These are phyloP conservation scores for Ectemnius continuus DNA, from an alignment of 2,888 invertebrate genomes.

Conservation along the genomic window DNA sequence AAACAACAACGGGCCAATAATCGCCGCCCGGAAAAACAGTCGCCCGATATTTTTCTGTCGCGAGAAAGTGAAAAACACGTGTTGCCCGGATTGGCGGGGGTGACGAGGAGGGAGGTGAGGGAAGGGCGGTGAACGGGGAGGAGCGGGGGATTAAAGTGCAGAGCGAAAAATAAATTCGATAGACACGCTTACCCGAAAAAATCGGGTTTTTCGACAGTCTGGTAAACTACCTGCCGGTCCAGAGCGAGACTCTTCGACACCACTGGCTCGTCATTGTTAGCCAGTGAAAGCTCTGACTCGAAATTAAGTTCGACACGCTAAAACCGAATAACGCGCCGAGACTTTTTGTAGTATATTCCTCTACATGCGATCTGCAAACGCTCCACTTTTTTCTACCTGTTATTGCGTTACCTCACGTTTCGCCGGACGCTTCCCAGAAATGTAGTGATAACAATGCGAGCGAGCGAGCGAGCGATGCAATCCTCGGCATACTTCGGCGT, in stretches of 20 bases:
- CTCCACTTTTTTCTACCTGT: constrained; percentile 17
- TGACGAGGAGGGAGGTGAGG: no score
- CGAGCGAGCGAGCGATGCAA: constrained; percentile 15
- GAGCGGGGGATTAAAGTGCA: constrained; percentile 43
- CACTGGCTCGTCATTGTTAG: neutral
- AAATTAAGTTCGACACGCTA: neutral
- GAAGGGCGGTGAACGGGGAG: no score
- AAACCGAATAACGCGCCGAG: neutral
- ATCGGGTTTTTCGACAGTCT: constrained; percentile 40
- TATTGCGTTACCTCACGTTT: constrained; percentile 43
- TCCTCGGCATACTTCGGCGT: constrained; percentile 22
- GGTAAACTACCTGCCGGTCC: neutral
- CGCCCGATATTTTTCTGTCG: constrained; percentile 28
- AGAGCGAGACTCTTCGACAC: neutral
- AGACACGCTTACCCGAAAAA: constrained; percentile 49
- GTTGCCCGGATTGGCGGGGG: constrained; percentile 29
- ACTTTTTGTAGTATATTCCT: constrained; percentile 9
- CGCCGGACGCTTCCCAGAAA: constrained; percentile 38
- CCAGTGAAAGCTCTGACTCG: no score
- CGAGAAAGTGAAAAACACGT: constrained; percentile 47
- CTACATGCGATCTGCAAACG: constrained; percentile 14
- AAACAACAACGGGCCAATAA: constrained; percentile 3
- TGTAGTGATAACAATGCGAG: constrained; percentile 29
- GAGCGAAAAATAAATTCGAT: constrained; percentile 46
- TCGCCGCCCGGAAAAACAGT: constrained; percentile 14